Conservation (phyloP, 2,888 invertebrate genomes). For the Eupithecia subfuscata region DNA sequence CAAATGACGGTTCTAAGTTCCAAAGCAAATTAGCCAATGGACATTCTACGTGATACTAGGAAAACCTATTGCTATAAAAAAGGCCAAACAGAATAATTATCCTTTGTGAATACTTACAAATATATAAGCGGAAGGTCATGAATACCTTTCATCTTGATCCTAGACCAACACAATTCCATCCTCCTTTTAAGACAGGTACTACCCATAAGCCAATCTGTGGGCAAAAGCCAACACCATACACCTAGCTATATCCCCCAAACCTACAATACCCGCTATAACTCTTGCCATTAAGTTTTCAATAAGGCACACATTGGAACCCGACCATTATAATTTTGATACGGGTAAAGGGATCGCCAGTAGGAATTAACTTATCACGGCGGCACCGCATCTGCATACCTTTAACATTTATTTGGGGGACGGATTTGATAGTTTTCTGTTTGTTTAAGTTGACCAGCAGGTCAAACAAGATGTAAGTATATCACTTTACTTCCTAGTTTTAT, state of each 20-base stretch:
- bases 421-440: constrained; percentile 46
- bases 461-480: too few species aligned
- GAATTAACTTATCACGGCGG: constrained; percentile 82
- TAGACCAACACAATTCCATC: too few species aligned
- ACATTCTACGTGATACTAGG: too few species aligned
- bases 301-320: constrained; percentile 68
- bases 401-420: constrained; percentile 73
- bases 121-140: too few species aligned
- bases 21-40: too few species aligned
- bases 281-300: constrained; percentile 51
- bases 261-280: constrained; percentile 38
- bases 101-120: too few species aligned
- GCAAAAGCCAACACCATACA: not conserved
- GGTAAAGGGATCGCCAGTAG: constrained; percentile 78
- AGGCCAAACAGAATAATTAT: too few species aligned
- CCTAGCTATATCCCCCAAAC: not conserved
- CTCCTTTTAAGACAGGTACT: not conserved
- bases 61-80: too few species aligned
- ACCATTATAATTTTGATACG: constrained; percentile 81
- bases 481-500: too few species aligned
- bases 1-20: too few species aligned
- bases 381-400: constrained; percentile 82
- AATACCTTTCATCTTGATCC: too few species aligned
- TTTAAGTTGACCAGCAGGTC: too few species aligned
- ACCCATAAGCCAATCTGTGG: not conserved